Base-by-base conservation (phyloP, 2,113 vertebrate genomes). In the Crotalus tigris region DNA sequence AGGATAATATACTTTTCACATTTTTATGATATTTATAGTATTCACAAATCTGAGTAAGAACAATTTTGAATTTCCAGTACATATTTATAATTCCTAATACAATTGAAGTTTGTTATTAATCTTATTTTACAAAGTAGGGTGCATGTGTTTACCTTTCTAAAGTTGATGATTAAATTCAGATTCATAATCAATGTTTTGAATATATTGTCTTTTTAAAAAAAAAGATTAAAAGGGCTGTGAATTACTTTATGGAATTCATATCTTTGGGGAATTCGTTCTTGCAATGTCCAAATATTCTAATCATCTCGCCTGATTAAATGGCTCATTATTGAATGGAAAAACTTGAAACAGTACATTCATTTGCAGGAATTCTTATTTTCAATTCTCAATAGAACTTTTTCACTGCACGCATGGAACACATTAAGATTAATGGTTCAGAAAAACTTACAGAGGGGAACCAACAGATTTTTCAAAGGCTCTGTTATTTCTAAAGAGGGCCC, bases 281-380 rank as follows among this genome's bases (percentile, higher is more conserved):
- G 69, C 69, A 55, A 53, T 0, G 81, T 94, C 91, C 10, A 93
- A 64, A 59, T 69, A 94, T 95, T 88, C 29, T 13, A 95, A 8
- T 5, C 46, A 64, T 4, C 88, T 1, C 86, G 23, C 92, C 26
- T 88, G 75, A 1, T 55, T 87, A 90, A 75, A 59, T 88, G 61
- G 29, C 54, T n/a, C 33, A 94, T 94, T 54, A 86, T 94, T 93
- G 61, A 29, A 85, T 55, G 39, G 49, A 85, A 94, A 85, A 5
- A 15, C 91, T 85, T 87, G 85, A 58, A 61, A 94, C 85, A 55
- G 26, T 23, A 2, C 55, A 44, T 9, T 11, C 90, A 87, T 94
- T 81, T 75, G 85, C 86, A 93, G 15, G 17, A 33, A n/a, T 54
- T 95, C 95, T 69, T 87, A 33, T 90, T 91, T 91, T 2, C 90